These are phyloP conservation scores for Cynodonichthys magdalenae DNA, from an alignment of 2,797 vertebrate genomes.

Conservation along the genomic window DNA sequence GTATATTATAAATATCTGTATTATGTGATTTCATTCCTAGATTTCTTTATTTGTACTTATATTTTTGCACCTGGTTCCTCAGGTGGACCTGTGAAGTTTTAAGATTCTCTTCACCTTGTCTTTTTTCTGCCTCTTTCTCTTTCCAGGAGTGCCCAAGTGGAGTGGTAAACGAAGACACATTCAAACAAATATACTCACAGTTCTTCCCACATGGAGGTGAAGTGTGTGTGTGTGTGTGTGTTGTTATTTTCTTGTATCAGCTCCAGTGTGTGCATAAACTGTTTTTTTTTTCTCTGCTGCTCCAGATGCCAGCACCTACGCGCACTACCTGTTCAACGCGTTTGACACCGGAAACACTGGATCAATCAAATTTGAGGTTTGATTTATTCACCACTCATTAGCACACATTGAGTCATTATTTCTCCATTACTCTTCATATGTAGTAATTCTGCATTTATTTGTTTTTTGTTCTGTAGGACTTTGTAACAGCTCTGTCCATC, in stretches of 20 bases:
- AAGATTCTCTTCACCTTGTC: not conserved
- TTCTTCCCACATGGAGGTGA: slow-evolving; percentile 98
- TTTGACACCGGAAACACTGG: slow-evolving; percentile 93
- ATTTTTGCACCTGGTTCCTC: not conserved
- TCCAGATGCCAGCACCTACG: slow-evolving; percentile 95
- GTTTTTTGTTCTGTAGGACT: slow-evolving; percentile 82
- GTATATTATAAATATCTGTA: too few relatives aligned
- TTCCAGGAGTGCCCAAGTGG: slow-evolving; percentile 95
- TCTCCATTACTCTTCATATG: not conserved
- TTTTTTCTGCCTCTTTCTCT: slow-evolving; percentile 11
- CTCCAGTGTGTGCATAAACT: not conserved
- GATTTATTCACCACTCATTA: slow-evolving; percentile 11
- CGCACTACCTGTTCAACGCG: slow-evolving; percentile 98
- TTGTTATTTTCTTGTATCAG: not conserved
- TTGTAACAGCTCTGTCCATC: slow-evolving; percentile 93
- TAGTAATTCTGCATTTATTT: slow-evolving; percentile 9
- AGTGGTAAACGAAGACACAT: slow-evolving; percentile 94
- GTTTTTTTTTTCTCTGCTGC: not conserved
- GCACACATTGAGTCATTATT: not conserved
- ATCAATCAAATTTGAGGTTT: slow-evolving; percentile 98
- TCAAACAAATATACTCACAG: slow-evolving; percentile 97
- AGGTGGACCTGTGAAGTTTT: not conserved
- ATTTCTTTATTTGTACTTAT: not conserved
- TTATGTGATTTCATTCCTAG: too few relatives aligned
- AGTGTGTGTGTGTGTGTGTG: slow-evolving; percentile 1